phyloP scores from a whole-genome alignment of 2,888 invertebrate species.

The Eristalinus aeneus region DNA sequence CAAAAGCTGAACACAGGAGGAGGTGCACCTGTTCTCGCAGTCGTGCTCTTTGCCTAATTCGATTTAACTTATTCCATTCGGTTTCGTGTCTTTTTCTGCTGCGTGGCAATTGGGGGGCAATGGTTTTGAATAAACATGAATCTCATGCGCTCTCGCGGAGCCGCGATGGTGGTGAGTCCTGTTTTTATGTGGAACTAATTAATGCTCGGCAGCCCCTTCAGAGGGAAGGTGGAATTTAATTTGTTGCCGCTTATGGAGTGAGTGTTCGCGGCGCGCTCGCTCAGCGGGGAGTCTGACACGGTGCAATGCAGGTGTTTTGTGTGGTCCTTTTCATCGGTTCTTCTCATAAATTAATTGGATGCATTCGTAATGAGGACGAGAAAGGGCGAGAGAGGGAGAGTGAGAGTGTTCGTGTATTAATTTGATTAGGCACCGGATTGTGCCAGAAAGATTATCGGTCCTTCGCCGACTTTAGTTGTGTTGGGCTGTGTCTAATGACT shows the following conservation, averaged over 20 bases:
- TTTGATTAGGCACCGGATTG: not conserved
- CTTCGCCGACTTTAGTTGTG: not conserved
- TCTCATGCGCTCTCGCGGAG: constrained; percentile 23
- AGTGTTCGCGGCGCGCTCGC: constrained; percentile 50
- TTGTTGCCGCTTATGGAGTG: constrained; percentile 44
- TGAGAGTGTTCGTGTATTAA: not conserved
- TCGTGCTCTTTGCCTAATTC: constrained; percentile 21
- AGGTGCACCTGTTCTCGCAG: constrained; percentile 32
- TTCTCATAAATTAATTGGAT: constrained; percentile 41
- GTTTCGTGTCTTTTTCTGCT: constrained; percentile 10
- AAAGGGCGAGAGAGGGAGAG: not conserved
- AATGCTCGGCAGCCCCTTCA: constrained; percentile 45
- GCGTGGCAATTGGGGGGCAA: not conserved
- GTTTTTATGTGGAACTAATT: constrained; percentile 67
- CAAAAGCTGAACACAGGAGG: not conserved
- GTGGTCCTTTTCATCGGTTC: constrained; percentile 30
- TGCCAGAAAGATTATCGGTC: not conserved
- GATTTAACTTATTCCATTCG: constrained; percentile 52
- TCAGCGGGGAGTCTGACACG: not conserved
- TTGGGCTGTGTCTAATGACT: not conserved
- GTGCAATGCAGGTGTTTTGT: constrained; percentile 58
- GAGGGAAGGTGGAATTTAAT: constrained; percentile 67
- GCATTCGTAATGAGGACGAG: constrained; percentile 11
- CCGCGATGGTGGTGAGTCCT: not conserved
- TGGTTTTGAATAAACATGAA: constrained; percentile 67